These are phyloP conservation scores for Epinephelus malabaricus DNA, from an alignment of 2,797 vertebrate genomes.

Conservation along the genomic window DNA sequence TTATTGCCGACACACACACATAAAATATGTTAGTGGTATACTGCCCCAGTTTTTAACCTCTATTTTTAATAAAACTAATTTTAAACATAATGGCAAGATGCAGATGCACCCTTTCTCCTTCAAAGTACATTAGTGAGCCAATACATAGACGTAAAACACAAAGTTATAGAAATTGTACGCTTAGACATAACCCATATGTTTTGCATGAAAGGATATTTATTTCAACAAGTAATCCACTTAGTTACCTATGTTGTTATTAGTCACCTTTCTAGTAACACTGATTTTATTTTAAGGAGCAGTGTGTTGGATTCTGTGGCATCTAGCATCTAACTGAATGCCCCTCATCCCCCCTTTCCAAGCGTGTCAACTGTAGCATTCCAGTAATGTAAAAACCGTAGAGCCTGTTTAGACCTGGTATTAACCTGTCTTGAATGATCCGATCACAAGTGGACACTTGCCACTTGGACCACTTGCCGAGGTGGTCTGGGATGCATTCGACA, in stretches of 20 bases:
- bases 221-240: background rate
- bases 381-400: too few species aligned
- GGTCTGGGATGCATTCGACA: too few species aligned
- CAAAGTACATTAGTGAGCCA: conserved; percentile 17
- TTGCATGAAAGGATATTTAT: background rate
- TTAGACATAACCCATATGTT: background rate
- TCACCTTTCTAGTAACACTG: background rate
- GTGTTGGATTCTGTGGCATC: too few species aligned
- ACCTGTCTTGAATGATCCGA: too few species aligned
- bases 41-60: conserved; percentile 47
- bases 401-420: too few species aligned
- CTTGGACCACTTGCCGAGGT: too few species aligned
- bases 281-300: background rate
- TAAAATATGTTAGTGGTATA: conserved; percentile 23
- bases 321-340: too few species aligned
- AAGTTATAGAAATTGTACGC: background rate
- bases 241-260: background rate
- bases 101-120: conserved; percentile 32
- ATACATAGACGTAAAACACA: conserved; percentile 3
- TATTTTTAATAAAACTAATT: conserved; percentile 33
- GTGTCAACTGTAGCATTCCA: too few species aligned
- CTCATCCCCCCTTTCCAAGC: too few species aligned
- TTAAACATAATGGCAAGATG: conserved; percentile 15
- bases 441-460: too few species aligned
- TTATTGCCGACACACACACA: conserved; percentile 17